Conservation (phyloP, 1,140 invertebrate genomes). For the Drosophila sproati region DNA sequence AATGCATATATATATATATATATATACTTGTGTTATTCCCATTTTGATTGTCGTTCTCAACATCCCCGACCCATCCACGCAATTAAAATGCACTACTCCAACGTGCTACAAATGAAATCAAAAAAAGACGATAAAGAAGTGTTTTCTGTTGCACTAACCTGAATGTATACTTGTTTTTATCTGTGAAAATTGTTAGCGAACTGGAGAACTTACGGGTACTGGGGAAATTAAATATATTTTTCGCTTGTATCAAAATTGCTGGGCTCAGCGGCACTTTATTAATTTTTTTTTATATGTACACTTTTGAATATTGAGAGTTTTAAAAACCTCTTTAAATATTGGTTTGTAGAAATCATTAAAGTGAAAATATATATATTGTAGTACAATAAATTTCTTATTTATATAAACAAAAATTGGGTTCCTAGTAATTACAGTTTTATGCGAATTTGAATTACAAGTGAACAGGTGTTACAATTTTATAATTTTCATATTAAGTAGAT, state of each 20-base stretch:
- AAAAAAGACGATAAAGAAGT: conserved; percentile 6
- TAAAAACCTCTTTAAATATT: neutral
- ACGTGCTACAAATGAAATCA: neutral
- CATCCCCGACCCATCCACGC: neutral
- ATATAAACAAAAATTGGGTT: neutral
- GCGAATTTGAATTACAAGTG: too few relatives aligned
- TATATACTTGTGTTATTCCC: neutral
- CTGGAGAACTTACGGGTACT: neutral
- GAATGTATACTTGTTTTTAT: conserved; percentile 7
- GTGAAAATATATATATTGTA: neutral
- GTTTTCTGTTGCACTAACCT: conserved; percentile 4
- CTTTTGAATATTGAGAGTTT: too few relatives aligned
- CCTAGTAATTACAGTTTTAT: too few relatives aligned
- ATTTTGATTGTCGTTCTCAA: too few relatives aligned
- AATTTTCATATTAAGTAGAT: too few relatives aligned
- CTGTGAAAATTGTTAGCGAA: neutral
- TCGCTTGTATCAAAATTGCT: neutral
- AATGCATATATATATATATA: neutral
- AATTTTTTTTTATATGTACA: neutral
- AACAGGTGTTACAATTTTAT: too few relatives aligned
- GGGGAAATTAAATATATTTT: neutral
- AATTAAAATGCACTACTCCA: neutral
- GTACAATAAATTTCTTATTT: conserved; percentile 1
- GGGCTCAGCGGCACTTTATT: neutral
- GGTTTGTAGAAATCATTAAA: neutral